Percentiles rank a stretch among this genome's conserved stretches.
These are phyloP conservation scores for Bufo bufo DNA, from an alignment of 2,113 vertebrate genomes.

Conservation along the genomic window DNA sequence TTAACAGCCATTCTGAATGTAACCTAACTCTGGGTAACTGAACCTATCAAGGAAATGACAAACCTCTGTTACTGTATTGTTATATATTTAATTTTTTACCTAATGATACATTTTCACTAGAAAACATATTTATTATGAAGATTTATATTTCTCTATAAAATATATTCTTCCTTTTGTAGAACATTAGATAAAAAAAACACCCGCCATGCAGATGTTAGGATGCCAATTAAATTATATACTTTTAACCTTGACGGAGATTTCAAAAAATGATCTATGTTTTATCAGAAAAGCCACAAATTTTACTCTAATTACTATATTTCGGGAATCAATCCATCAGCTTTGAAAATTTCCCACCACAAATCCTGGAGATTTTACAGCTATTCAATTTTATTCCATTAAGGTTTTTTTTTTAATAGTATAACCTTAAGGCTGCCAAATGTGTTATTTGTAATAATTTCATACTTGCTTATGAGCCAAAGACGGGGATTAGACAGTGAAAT, in stretches of 20 bases:
- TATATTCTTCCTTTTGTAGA: neutral
- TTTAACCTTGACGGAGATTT: slow-evolving; percentile 46
- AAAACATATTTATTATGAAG: slow-evolving; percentile 21
- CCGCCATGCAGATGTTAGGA: slow-evolving; percentile 38
- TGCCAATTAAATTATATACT: slow-evolving; percentile 52
- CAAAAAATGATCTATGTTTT: slow-evolving; percentile 48
- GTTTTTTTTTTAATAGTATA: slow-evolving; percentile 66
- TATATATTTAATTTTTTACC: neutral
- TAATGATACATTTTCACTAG: neutral
- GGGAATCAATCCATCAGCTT: slow-evolving; percentile 62
- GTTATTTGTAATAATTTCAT: slow-evolving; percentile 61
- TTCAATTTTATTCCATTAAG: slow-evolving; percentile 64
- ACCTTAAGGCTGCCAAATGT: slow-evolving; percentile 63
- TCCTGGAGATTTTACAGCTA: slow-evolving; percentile 65
- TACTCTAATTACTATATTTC: slow-evolving; percentile 61
- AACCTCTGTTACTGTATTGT: too few relatives aligned
- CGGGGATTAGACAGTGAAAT: slow-evolving; percentile 50
- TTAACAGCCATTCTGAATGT: too few relatives aligned
- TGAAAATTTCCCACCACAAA: slow-evolving; percentile 63
- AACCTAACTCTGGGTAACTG: too few relatives aligned
- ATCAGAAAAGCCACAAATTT: slow-evolving; percentile 58
- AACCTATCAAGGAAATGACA: too few relatives aligned
- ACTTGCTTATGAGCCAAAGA: slow-evolving; percentile 55
- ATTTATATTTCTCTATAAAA: slow-evolving; percentile 17
- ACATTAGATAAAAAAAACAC: neutral